Evolutionary conservation across 2,888 invertebrate species (phyloP).

Genomic region (Nebria salina): DNA sequence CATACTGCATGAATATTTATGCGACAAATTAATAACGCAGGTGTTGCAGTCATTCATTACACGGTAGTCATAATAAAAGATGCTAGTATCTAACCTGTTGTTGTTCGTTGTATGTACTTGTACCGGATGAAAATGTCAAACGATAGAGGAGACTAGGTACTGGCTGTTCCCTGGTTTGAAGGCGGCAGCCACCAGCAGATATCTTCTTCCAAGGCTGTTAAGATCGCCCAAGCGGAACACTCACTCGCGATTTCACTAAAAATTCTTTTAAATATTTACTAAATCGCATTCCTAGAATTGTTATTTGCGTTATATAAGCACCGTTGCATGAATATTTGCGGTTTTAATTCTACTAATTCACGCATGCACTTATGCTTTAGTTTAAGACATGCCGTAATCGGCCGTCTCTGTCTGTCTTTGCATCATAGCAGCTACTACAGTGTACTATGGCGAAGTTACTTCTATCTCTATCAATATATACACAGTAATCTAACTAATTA

Average conservation of each 20-base stretch:
- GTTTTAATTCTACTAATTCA: too few relatives aligned
- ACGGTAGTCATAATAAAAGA: constrained; percentile 30
- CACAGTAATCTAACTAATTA: too few relatives aligned
- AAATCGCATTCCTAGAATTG: neutral
- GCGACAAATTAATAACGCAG: constrained; percentile 40
- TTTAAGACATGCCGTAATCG: too few relatives aligned
- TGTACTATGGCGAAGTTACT: too few relatives aligned
- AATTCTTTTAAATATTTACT: neutral
- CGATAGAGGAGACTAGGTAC: neutral
- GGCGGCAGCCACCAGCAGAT: constrained; percentile 1
- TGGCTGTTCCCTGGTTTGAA: neutral
- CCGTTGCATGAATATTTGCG: too few relatives aligned
- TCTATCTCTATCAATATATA: too few relatives aligned
- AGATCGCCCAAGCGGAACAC: constrained; percentile 10
- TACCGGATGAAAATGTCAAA: constrained; percentile 33
- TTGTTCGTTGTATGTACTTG: constrained; percentile 6
- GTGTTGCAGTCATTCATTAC: constrained; percentile 38
- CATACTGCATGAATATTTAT: constrained; percentile 28
- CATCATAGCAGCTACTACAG: too few relatives aligned
- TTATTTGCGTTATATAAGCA: neutral
- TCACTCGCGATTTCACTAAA: constrained; percentile 12
- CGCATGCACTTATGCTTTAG: too few relatives aligned
- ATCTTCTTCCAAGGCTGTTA: constrained; percentile 16
- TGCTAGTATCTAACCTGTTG: constrained; percentile 18
- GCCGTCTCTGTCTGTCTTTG: too few relatives aligned